Conservation (phyloP, 2,113 vertebrate species). For the human (Homo sapiens) region DNA sequence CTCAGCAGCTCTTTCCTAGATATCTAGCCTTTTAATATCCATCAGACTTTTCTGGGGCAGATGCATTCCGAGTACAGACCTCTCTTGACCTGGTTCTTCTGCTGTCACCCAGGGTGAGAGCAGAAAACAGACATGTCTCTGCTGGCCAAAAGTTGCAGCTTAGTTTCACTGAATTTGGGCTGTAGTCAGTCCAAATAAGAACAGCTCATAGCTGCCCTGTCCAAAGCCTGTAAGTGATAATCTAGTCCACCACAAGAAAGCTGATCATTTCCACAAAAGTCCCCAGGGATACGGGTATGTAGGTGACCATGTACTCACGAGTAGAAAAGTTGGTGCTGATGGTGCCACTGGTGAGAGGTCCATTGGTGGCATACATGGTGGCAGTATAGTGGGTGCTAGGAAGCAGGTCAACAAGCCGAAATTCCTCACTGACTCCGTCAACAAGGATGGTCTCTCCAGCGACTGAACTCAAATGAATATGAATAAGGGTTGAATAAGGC, state of each 20-base stretch:
- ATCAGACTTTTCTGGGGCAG: neutral
- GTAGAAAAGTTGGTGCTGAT: constrained; percentile 94
- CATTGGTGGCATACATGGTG: constrained; percentile 92
- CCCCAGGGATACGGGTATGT: accelerated
- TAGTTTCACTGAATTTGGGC: neutral
- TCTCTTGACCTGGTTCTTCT: neutral
- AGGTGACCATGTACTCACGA: constrained; percentile 86
- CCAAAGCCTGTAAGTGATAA: neutral
- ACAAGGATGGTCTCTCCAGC: constrained; percentile 94
- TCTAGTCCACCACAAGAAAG: neutral
- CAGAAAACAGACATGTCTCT: neutral
- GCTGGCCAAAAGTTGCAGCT: accelerated
- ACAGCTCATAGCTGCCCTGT: neutral
- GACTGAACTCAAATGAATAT: constrained; percentile 81
- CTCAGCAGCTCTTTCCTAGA: neutral
- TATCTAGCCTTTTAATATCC: neutral
- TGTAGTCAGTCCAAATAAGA: neutral
- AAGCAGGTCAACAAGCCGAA: constrained; percentile 91
- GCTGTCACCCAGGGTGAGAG: neutral
- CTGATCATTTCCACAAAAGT: neutral
- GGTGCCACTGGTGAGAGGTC: constrained; percentile 92
- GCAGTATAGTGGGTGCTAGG: constrained; percentile 93
- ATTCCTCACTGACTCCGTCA: constrained; percentile 91
- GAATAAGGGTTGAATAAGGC: neutral
- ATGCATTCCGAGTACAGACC: neutral